Percentiles rank a stretch among this genome's conserved stretches.
Evolutionary conservation across 2,113 vertebrate species (phyloP).

Genomic region (Microtus pennsylvanicus): DNA sequence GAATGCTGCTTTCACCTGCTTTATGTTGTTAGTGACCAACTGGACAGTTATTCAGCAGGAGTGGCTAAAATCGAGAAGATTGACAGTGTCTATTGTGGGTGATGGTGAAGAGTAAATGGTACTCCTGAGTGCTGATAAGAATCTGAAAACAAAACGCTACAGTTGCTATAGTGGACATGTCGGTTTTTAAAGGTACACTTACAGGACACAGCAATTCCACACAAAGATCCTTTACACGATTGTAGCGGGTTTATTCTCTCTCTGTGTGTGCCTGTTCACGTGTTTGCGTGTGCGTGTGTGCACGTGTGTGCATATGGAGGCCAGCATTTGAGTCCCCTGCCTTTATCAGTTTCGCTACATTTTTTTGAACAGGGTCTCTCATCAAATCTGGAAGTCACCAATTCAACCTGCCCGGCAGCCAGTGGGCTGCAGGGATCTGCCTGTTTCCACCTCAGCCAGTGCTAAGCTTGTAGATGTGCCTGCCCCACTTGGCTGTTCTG

Average conservation of each 20-base stretch:
- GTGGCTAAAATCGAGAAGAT: background rate
- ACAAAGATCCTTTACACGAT: background rate
- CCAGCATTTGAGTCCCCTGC: background rate
- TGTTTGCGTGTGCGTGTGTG: accelerated
- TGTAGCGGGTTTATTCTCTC: background rate
- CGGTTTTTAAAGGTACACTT: background rate
- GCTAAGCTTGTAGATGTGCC: background rate
- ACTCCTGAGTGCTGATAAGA: background rate
- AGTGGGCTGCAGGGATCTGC: background rate
- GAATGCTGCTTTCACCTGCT: background rate
- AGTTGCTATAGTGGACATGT: background rate
- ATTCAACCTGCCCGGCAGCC: background rate
- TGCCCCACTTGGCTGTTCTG: too few relatives aligned
- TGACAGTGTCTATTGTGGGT: background rate
- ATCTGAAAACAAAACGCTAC: background rate
- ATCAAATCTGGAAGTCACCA: background rate
- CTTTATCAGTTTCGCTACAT: background rate
- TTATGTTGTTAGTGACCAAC: background rate
- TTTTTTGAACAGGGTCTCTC: background rate
- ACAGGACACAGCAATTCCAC: background rate
- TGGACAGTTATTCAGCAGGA: background rate
- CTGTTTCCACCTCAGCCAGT: background rate
- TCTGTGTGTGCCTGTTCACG: background rate
- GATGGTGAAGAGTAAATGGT: background rate
- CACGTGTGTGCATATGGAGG: background rate